Conservation (phyloP, 2,888 invertebrate genomes). For the Pherbina coryleti region DNA sequence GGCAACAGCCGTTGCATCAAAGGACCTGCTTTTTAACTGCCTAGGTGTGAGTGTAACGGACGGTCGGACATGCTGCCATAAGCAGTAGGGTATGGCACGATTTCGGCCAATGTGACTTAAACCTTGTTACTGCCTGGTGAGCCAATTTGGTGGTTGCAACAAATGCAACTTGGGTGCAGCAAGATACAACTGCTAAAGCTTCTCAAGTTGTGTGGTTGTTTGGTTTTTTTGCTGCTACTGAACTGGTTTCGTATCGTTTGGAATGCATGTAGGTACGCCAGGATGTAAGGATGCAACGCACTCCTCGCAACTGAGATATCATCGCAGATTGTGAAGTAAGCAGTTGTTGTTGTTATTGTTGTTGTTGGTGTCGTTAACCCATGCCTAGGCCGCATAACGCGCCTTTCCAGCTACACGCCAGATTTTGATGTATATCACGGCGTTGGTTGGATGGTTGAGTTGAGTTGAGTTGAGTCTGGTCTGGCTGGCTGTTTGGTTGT, state of each 20-base stretch:
- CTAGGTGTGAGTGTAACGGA: background rate
- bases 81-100: too few relatives aligned
- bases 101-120: too few relatives aligned
- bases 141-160: background rate
- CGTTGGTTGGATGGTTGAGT: conserved; percentile 33
- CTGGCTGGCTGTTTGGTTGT: conserved; percentile 15
- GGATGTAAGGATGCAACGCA: background rate
- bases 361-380: background rate
- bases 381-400: background rate
- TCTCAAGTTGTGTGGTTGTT: background rate
- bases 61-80: too few relatives aligned
- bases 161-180: conserved; percentile 21
- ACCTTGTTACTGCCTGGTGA: background rate
- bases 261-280: background rate
- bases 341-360: background rate
- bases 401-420: background rate
- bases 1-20: background rate
- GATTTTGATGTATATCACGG: conserved; percentile 1
- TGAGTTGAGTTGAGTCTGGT: too few relatives aligned
- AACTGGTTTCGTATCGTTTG: background rate
- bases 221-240: background rate
- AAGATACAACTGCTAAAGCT: background rate
- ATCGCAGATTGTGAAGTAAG: background rate
- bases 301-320: background rate
- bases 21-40: background rate